phyloP scores from a whole-genome alignment of 1,140 invertebrate species.

The Euwallacea fornicatus region DNA sequence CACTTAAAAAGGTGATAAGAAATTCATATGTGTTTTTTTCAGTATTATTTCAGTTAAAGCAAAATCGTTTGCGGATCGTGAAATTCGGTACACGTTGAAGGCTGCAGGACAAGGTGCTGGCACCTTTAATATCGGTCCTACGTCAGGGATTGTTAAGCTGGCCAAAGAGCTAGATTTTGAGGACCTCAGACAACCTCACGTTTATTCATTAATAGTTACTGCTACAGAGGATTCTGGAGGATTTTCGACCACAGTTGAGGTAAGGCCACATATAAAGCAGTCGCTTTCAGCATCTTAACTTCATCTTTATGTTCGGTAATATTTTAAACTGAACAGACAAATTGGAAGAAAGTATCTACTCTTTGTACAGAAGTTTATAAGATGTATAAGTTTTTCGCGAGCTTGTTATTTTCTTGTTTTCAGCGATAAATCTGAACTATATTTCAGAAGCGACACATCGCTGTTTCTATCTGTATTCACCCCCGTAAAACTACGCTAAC shows the following conservation, averaged over 20 bases:
- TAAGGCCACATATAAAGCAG: constrained; percentile 53
- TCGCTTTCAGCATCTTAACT: not conserved
- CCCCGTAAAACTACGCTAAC: constrained; percentile 18
- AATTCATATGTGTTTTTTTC: constrained; percentile 52
- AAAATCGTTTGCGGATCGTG: constrained; percentile 92
- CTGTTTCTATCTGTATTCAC: constrained; percentile 7
- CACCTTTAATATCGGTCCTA: constrained; percentile 93
- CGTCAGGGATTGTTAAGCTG: constrained; percentile 89
- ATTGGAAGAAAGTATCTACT: not conserved
- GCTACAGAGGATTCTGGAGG: constrained; percentile 95
- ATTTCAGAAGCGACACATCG: constrained; percentile 18
- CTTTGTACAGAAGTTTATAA: not conserved
- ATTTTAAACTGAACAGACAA: not conserved
- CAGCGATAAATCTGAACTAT: constrained; percentile 9
- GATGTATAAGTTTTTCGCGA: too few relatives aligned
- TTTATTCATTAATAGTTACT: constrained; percentile 88
- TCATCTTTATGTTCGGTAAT: constrained; percentile 7
- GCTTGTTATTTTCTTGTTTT: constrained; percentile 2
- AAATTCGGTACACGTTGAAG: constrained; percentile 91
- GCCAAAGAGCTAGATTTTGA: constrained; percentile 95
- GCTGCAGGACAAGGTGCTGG: constrained; percentile 92
- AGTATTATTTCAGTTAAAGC: constrained; percentile 96
- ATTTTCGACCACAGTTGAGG: constrained; percentile 93
- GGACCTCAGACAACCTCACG: constrained; percentile 88
- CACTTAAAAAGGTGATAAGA: not conserved